A percentile compares a stretch with the other conserved stretches of the same genome.
Evolutionary conservation across 2,113 vertebrate genomes (phyloP).

Genomic region (Alligator sinensis): DNA sequence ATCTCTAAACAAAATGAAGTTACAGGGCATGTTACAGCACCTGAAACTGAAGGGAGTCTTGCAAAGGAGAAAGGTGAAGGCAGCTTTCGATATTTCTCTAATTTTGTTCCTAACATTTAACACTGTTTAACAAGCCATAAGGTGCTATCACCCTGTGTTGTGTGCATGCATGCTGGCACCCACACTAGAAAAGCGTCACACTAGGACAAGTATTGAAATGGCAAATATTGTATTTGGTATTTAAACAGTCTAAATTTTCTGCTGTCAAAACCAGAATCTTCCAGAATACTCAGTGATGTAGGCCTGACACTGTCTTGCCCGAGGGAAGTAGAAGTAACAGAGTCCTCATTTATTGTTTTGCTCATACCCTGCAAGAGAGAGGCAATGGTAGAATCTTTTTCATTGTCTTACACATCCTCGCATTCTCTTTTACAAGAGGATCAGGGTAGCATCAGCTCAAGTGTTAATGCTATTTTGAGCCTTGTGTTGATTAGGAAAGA

Average conservation of each 20-base stretch:
- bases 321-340: not conserved
- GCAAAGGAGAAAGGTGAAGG: slow-evolving; percentile 31
- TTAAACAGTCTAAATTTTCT: not conserved
- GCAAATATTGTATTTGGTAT: not conserved
- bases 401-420: too few relatives aligned
- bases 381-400: not conserved
- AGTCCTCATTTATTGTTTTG: not conserved
- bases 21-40: not conserved
- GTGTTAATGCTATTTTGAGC: not conserved
- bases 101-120: not conserved
- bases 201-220: not conserved
- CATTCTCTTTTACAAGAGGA: not conserved
- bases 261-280: not conserved
- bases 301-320: not conserved
- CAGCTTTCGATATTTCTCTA: not conserved
- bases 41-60: slow-evolving; percentile 2
- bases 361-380: not conserved
- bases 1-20: slow-evolving; percentile 18
- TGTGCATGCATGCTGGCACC: not conserved
- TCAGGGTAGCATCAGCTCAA: not conserved
- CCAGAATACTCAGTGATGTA: not conserved
- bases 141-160: not conserved
- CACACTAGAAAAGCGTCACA: not conserved
- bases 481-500: not conserved
- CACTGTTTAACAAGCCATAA: not conserved